Evolutionary conservation across 2,113 vertebrate species (phyloP), one percentile per base, ranked within the genome.

Genomic region (Mesitornis unicolor): DNA sequence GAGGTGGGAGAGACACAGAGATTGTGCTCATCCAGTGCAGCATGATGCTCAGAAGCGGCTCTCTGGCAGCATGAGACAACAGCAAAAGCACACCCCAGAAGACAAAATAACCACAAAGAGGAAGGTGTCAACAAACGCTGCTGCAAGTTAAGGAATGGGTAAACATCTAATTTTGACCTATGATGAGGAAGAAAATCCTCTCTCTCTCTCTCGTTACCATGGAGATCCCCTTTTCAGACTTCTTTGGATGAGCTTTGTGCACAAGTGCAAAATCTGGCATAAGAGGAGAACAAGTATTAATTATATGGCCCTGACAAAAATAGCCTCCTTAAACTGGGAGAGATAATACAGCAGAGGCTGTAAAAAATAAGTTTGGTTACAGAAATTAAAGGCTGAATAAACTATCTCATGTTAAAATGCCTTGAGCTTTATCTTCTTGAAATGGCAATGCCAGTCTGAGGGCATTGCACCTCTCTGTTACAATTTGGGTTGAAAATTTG

Each of bases 161-260:
- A 68, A 84, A 89, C 4, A 11, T 89, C 69, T 95, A 59, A 51
- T 78, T 84, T 77, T 97, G 93, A 94, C 81, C 94, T 86, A 80
- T 10, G 19, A 10, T 35, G 69, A 94, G 61, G 21, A 74, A 95
- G 65, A 89, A 82, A 92, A 95, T 91, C 77, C 84, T 84, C 45
- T 65, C 59, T 84, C 45, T 65, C 59, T 74, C 68, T 50, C 51
- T 91, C 0, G 94, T 95, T 95, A 84, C 88, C 94, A 96, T 95
- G 94, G 93, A 89, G 88, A 97, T 89, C 59, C 89, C 65, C 81
- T 92, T 94, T 90, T 57, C 83, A 90, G 83, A 53, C 87, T 96
- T 85, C 77, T 96, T 68, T 53, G 81, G 89, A 91, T 67, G 18
- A 92, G 93, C 84, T 82, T 80, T 60, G 53, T 40, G 87, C 91